Evolutionary conservation across 2,888 invertebrate species (phyloP).

Genomic region (Argynnis bischoffii): DNA sequence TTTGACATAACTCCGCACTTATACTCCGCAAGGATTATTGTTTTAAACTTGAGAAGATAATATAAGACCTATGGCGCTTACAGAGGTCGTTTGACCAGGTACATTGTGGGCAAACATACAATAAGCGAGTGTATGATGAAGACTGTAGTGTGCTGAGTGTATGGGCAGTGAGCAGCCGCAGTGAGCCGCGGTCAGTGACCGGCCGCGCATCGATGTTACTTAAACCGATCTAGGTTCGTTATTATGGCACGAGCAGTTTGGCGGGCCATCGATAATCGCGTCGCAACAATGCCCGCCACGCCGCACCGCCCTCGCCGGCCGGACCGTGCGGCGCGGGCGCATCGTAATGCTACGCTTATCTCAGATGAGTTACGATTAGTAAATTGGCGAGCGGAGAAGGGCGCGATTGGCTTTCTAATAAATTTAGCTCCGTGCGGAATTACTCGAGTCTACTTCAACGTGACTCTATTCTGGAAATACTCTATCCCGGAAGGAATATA

Average conservation of each 20-base stretch:
- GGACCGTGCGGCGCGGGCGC: conserved; percentile 16
- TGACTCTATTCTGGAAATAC: conserved; percentile 26
- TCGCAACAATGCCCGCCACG: conserved; percentile 25
- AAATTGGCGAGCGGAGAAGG: conserved; percentile 70
- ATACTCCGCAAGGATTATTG: too few relatives aligned
- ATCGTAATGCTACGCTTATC: conserved; percentile 57
- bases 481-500: conserved; percentile 15
- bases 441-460: conserved; percentile 39
- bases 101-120: too few relatives aligned
- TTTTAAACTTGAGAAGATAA: too few relatives aligned
- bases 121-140: too few relatives aligned
- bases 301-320: conserved; percentile 20
- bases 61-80: too few relatives aligned
- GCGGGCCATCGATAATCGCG: conserved; percentile 27
- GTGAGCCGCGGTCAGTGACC: conserved; percentile 24
- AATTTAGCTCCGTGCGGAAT: conserved; percentile 58
- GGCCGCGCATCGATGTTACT: conserved; percentile 22
- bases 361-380: conserved; percentile 75
- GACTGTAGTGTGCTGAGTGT: background rate
- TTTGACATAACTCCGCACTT: too few relatives aligned
- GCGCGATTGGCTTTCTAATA: conserved; percentile 68
- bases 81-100: too few relatives aligned
- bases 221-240: conserved; percentile 29
- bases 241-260: conserved; percentile 24
- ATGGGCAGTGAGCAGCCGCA: conserved; percentile 13